These are phyloP conservation scores for Electrona antarctica DNA, from an alignment of 2,113 vertebrate species.

Conservation along the genomic window DNA sequence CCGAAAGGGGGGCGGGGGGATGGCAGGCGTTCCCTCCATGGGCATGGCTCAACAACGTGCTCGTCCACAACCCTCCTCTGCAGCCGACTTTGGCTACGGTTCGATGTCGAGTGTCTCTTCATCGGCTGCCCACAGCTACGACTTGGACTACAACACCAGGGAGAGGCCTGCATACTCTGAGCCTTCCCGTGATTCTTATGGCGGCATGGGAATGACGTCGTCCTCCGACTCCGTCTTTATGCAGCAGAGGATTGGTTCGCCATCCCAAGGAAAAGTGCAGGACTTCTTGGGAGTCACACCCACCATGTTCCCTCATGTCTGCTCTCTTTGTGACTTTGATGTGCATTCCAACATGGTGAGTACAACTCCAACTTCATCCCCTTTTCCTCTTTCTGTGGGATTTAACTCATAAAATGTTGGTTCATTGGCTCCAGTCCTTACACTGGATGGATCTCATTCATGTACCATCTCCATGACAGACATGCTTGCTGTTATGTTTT, in stretches of 20 bases:
- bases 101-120: constrained; percentile 61
- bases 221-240: constrained; percentile 65
- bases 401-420: constrained; percentile 36
- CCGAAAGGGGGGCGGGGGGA: constrained; percentile 78
- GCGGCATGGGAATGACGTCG: constrained; percentile 54
- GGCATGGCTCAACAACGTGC: constrained; percentile 46
- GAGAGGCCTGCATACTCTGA: constrained; percentile 61
- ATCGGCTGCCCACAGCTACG: constrained; percentile 48
- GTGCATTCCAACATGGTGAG: constrained; percentile 81
- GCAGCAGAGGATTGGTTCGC: constrained; percentile 73
- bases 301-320: constrained; percentile 79
- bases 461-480: constrained; percentile 21
- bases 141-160: constrained; percentile 58
- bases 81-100: constrained; percentile 68
- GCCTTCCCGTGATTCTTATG: constrained; percentile 70
- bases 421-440: constrained; percentile 16
- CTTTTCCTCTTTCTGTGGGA: constrained; percentile 33
- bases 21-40: constrained; percentile 50
- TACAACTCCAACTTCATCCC: constrained; percentile 55
- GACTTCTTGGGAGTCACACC: constrained; percentile 80
- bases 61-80: constrained; percentile 26
- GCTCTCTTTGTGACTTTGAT: constrained; percentile 83
- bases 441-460: constrained; percentile 24
- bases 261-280: constrained; percentile 76
- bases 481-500: constrained; percentile 5